phyloP scores from a whole-genome alignment of 1,140 invertebrate genomes.

The Grapholita molesta region DNA sequence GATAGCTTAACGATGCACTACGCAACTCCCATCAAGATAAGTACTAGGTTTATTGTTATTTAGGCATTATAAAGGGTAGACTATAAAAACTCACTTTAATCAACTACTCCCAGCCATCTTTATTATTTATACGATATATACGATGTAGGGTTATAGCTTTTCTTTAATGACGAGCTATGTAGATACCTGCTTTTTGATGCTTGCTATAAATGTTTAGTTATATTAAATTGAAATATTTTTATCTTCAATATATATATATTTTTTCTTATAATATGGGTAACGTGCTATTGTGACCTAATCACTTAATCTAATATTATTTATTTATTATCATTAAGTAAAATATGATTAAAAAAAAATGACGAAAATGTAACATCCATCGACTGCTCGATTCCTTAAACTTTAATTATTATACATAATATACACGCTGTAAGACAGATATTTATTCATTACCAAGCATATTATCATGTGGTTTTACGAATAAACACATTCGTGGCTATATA shows the following conservation, averaged over 20 bases:
- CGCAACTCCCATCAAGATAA: conserved; percentile 23
- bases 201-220: background rate
- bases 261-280: background rate
- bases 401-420: no score
- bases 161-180: background rate
- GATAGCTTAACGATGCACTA: conserved; percentile 31
- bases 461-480: background rate
- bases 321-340: no score
- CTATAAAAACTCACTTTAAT: conserved; percentile 28
- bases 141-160: background rate
- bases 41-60: conserved; percentile 27
- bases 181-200: background rate
- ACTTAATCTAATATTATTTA: no score
- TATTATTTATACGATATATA: conserved; percentile 2
- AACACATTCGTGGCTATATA: background rate
- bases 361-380: no score
- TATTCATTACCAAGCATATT: no score
- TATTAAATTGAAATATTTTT: background rate
- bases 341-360: no score
- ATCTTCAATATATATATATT: background rate
- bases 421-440: no score
- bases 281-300: no score
- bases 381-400: no score
- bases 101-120: conserved; percentile 21
- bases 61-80: conserved; percentile 22